Evolutionary conservation across 2,113 vertebrate species (phyloP), one percentile per base, ranked within the genome.

Genomic region (Thunnus maccoyii): DNA sequence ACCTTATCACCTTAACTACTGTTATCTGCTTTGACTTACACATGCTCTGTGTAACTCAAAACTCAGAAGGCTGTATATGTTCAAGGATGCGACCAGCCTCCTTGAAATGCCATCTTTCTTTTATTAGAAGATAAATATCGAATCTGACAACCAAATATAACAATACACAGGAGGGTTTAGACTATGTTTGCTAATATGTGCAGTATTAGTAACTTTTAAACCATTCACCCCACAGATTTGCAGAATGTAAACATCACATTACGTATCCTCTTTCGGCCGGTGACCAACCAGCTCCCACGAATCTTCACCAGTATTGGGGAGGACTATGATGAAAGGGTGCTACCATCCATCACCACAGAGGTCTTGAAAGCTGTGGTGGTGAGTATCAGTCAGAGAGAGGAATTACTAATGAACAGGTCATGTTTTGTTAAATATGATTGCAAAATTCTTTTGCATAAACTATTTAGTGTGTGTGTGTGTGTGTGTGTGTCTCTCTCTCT

Each of bases 241-340:
- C 98, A 99, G 96, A 99, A 99, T 0, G 98, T 99, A 54, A 99
- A 99, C 93, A 99, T 99, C 94, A 99, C 98, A 0, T 81, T 99
- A 86, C 95, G 98, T 3, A 99, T 99, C 94, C 96, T 99, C 1
- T 99, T 99, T 89, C 95, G 98, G 71, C 98, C 98, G 0, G 89
- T 99, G 5, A 94, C 95, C 0, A 85, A 48, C 41, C 96, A 99
- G 92, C 93, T 99, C 8, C 98, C 98, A 0, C 96, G 96, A 5
- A 99, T 99, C 89, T 99, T 96, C 91, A 99, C 96, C 78, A 98
- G 96, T 82, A 99, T 99, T 0, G 98, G 98, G 0, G 98, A 99
- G 84, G 98, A 99, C 91, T 99, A 99, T 0, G 98, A 99, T 0
- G 98, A 99, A 80, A 96, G 98, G 0, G 98, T 99, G 58, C 94